Conservation (phyloP, 2,888 invertebrate species). For the Drosophila austrosaltans region DNA sequence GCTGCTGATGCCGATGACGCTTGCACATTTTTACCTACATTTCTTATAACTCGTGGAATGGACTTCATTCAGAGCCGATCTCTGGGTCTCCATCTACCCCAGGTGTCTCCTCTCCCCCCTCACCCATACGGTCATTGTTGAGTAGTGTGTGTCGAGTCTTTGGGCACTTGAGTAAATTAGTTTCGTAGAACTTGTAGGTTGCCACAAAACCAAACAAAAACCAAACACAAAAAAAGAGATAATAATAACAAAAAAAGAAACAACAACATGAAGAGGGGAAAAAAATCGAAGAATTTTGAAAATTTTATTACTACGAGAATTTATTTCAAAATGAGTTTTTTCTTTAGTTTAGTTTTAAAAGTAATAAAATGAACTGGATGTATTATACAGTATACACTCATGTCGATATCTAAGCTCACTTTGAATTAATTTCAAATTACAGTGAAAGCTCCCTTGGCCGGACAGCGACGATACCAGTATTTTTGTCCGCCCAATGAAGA, state of each 20-base stretch:
- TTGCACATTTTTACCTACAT: constrained; percentile 58
- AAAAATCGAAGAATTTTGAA: neutral
- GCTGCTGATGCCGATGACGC: constrained; percentile 66
- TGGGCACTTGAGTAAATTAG: constrained; percentile 74
- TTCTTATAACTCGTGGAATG: constrained; percentile 1
- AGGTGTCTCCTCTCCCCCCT: neutral
- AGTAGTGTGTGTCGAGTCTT: constrained; percentile 20
- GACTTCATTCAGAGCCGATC: constrained; percentile 39
- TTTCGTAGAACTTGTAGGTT: constrained; percentile 76
- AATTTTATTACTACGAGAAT: neutral
- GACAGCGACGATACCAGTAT: too few relatives aligned
- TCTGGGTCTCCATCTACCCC: constrained; percentile 24
- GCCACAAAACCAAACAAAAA: constrained; percentile 27
- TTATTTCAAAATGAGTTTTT: neutral
- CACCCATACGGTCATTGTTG: constrained; percentile 19
- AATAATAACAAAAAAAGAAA: too few relatives aligned
- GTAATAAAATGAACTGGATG: too few relatives aligned
- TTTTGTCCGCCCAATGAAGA: too few relatives aligned
- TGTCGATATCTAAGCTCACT: too few relatives aligned
- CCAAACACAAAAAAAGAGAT: too few relatives aligned
- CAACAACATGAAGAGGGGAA: too few relatives aligned
- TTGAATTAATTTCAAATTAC: too few relatives aligned
- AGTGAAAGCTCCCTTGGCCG: too few relatives aligned
- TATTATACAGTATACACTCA: too few relatives aligned
- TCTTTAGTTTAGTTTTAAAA: too few relatives aligned